Conservation (phyloP, 2,888 invertebrate species). For the Melanotus villosus region DNA sequence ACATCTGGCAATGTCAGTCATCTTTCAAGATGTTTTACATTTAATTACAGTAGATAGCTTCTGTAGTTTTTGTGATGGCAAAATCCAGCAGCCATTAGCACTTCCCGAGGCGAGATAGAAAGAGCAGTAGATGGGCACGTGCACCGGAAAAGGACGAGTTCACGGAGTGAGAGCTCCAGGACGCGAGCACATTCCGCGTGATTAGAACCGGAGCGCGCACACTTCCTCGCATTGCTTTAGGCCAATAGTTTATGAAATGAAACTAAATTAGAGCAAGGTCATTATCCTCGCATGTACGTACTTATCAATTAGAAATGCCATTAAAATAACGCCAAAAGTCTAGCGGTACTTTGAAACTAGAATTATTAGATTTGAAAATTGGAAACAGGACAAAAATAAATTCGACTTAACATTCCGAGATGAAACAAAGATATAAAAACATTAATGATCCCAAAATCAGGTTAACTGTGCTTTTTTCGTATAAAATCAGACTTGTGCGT, state of each 20-base stretch:
- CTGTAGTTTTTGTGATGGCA: conserved; percentile 50
- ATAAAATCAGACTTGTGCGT: background rate
- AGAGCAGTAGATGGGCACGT: conserved; percentile 52
- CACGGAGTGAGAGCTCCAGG: conserved; percentile 49
- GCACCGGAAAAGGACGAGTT: conserved; percentile 57
- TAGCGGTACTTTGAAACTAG: conserved; percentile 20
- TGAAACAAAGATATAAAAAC: background rate
- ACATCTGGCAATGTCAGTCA: conserved; percentile 24
- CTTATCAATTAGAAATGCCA: conserved; percentile 38
- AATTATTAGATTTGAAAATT: conserved; percentile 9
- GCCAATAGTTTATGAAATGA: conserved; percentile 59
- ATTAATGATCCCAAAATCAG: background rate
- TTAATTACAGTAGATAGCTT: conserved; percentile 50
- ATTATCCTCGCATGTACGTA: conserved; percentile 57
- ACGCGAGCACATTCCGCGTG: conserved; percentile 54
- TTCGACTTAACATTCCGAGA: background rate
- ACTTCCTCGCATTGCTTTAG: conserved; percentile 57
- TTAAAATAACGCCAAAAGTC: conserved; percentile 23
- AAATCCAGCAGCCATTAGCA: conserved; percentile 52
- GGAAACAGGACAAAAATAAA: conserved; percentile 4
- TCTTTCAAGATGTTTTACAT: conserved; percentile 48
- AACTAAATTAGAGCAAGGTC: conserved; percentile 64
- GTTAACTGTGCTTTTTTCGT: background rate
- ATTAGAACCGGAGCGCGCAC: conserved; percentile 61
- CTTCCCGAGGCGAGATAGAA: conserved; percentile 52